Evolutionary conservation across 2,113 vertebrate genomes (phyloP), one percentile per base, ranked within the genome.

Genomic region (Semicossyphus pulcher): DNA sequence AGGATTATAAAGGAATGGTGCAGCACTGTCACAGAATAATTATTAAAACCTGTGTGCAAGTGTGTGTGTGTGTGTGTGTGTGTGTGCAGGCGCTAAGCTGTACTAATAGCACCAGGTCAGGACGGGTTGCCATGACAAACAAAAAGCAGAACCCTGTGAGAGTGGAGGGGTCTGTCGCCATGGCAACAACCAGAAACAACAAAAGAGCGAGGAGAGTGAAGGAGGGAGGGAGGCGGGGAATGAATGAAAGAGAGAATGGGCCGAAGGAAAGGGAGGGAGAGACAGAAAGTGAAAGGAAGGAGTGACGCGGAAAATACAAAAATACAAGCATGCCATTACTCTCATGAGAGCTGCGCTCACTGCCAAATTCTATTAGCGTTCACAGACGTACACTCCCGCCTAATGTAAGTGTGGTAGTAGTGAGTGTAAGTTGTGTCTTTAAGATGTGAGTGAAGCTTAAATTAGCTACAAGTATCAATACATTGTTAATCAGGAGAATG

Each of bases 61-160:
- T 66, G 47, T 52, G 37, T 44, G 39, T 39, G 37, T 44, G 21
- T 59, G 41, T 41, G 62, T 47, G 31, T 41, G 41, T n/a, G 60
- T 39, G 64, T 56, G 39, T 1, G 25, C 25, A 36, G 42, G 37
- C 41, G 37, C 45, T 53, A 29, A 80, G 73, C 75, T 76, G 47
- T 72, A 77, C 69, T 83, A 88, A 89, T 73, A 92, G 89, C 84
- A 83, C 86, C 84, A 58, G 81, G 84, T 87, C 83, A 68, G 81
- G 49, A 74, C 12, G 14, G 53, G 90, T 93, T 90, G 84, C 92
- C 88, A 93, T 90, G 88, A 93, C 91, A 93, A 93, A 92, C 81
- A 92, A 81, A 89, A 77, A 86, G 86, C 71, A 71, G 25, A 72
- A 69, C 47, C 64, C 77, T 7, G 51, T 15, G 29, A 65, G 81